Conservation (phyloP, 1,140 invertebrate species). For the Pogonognathellus flavescens region DNA sequence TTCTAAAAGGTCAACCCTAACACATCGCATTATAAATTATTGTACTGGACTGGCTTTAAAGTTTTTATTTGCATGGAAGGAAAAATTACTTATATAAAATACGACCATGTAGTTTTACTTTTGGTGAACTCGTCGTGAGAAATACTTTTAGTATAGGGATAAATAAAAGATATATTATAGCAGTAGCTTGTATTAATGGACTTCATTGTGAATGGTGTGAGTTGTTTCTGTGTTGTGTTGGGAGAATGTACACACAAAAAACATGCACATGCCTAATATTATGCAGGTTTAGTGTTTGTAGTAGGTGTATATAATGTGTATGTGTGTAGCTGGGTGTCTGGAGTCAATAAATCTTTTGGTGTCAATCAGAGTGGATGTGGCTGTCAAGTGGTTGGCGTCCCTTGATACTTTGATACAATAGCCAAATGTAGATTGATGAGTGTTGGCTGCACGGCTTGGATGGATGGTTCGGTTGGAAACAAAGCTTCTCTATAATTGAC, state of each 20-base stretch:
- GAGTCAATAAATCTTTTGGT: slow-evolving; percentile 51
- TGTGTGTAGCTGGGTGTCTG: slow-evolving; percentile 21
- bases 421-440: slow-evolving; percentile 55
- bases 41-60: no score
- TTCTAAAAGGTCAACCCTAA: no score
- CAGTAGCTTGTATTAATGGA: no score
- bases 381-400: slow-evolving; percentile 41
- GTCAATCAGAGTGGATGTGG: slow-evolving; percentile 53
- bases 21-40: no score
- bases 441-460: slow-evolving; percentile 1
- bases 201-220: not conserved
- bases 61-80: no score
- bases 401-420: slow-evolving; percentile 54
- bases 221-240: not conserved
- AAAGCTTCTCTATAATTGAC: slow-evolving; percentile 54
- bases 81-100: no score
- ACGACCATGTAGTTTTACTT: no score
- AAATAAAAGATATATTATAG: no score
- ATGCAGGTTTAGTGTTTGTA: not conserved
- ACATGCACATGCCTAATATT: no score
- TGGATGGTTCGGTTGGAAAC: slow-evolving; percentile 1
- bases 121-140: no score
- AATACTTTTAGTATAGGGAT: no score
- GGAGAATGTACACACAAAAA: not conserved
- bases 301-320: slow-evolving; percentile 11